Evolutionary conservation across 2,113 vertebrate genomes (phyloP).

Genomic region (Hydropotes inermis): DNA sequence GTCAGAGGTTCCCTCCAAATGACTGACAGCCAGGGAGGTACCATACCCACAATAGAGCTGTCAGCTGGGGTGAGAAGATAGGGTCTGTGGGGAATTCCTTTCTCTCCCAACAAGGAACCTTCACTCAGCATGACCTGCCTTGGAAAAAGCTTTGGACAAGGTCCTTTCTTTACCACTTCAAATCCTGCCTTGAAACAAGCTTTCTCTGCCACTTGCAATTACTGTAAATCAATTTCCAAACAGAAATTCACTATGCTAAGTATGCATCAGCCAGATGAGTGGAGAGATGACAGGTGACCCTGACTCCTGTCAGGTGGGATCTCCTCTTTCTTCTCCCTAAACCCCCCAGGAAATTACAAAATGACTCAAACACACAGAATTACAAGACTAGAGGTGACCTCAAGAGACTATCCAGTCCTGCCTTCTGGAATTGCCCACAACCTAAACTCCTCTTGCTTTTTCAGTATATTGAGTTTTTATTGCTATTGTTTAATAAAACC

Average conservation of each 20-base stretch:
- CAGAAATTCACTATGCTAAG: slow-evolving; percentile 45
- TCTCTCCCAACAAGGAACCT: slow-evolving; percentile 49
- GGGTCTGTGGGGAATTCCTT: slow-evolving; percentile 33
- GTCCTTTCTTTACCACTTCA: slow-evolving; percentile 43
- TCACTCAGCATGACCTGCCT: slow-evolving; percentile 27
- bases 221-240: slow-evolving; percentile 51
- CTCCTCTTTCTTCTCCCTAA: slow-evolving; percentile 33
- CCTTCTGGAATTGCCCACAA: not conserved
- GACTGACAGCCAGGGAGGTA: slow-evolving; percentile 51
- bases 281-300: slow-evolving; percentile 16
- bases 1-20: slow-evolving; percentile 54
- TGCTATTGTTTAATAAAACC: slow-evolving; percentile 16
- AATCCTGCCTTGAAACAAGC: slow-evolving; percentile 36
- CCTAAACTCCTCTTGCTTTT: not conserved
- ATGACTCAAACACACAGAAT: not conserved
- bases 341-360: not conserved
- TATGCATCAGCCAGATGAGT: slow-evolving; percentile 45
- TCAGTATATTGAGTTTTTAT: not conserved
- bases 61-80: slow-evolving; percentile 44
- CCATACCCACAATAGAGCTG: slow-evolving; percentile 32
- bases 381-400: not conserved
- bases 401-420: not conserved
- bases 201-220: slow-evolving; percentile 29
- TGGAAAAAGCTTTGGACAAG: slow-evolving; percentile 51
- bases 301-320: slow-evolving; percentile 23